Percentiles rank a stretch among this genome's conserved stretches.
Evolutionary conservation across 2,888 invertebrate genomes (phyloP).

Genomic region (Meta bourneti): DNA sequence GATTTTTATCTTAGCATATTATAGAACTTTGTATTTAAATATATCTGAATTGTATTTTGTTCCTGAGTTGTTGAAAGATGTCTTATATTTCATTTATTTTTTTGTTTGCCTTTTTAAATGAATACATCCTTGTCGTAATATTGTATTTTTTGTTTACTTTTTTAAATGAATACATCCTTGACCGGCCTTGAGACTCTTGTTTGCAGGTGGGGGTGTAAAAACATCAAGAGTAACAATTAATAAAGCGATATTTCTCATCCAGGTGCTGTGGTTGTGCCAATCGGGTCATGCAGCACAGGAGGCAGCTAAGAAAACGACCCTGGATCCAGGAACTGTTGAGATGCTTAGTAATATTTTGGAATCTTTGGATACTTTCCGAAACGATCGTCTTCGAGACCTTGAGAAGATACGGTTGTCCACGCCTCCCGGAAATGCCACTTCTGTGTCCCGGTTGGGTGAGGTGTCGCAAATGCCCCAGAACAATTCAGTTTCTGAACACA

Average conservation of each 20-base stretch:
- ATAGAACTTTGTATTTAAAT: too few relatives aligned
- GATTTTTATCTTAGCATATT: too few relatives aligned
- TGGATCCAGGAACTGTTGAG: conserved; percentile 60
- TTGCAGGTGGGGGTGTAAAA: too few relatives aligned
- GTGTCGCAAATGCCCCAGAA: conserved; percentile 28
- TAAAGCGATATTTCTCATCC: background rate
- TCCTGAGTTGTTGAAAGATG: too few relatives aligned
- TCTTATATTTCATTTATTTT: too few relatives aligned
- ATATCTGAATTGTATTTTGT: too few relatives aligned
- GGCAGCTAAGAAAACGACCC: conserved; percentile 28
- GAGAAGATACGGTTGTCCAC: conserved; percentile 56
- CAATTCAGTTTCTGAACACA: conserved; percentile 64
- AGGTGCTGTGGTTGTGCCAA: conserved; percentile 46
- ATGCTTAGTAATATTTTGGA: conserved; percentile 73
- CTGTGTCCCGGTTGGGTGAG: background rate
- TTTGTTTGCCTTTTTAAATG: too few relatives aligned
- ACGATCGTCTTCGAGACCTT: conserved; percentile 56
- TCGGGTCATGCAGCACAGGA: background rate
- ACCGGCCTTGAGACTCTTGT: too few relatives aligned
- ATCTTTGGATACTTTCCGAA: conserved; percentile 64
- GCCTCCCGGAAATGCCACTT: conserved; percentile 24
- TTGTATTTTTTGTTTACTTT: too few relatives aligned
- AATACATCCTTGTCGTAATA: too few relatives aligned
- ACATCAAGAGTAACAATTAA: background rate
- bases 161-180: too few relatives aligned